These are phyloP conservation scores for Pseudopipra pipra DNA, from an alignment of 2,113 vertebrate genomes.

Conservation along the genomic window DNA sequence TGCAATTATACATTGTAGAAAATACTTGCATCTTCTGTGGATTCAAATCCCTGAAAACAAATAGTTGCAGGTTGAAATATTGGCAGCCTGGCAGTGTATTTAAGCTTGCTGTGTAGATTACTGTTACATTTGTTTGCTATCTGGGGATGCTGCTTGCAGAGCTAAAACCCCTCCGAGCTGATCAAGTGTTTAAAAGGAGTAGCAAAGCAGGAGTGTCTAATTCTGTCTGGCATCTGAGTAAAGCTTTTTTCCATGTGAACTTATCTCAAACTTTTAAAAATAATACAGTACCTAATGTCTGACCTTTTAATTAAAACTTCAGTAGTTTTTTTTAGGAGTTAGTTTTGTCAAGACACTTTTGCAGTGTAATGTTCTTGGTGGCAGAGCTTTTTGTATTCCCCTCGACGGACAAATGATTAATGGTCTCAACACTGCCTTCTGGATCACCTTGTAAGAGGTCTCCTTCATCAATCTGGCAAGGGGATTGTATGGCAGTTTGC, in stretches of 20 bases:
- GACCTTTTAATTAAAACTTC: slow-evolving; percentile 23
- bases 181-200: not conserved
- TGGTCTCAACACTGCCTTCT: slow-evolving; percentile 50
- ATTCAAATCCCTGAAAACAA: not conserved
- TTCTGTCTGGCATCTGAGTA: not conserved
- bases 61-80: not conserved
- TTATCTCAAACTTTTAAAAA: not conserved
- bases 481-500: slow-evolving; percentile 53
- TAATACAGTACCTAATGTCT: not conserved
- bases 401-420: slow-evolving; percentile 40
- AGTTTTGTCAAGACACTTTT: slow-evolving; percentile 8
- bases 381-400: slow-evolving; percentile 46
- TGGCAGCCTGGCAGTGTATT: slow-evolving; percentile 5
- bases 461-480: slow-evolving; percentile 63
- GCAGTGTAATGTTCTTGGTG: not conserved
- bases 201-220: not conserved
- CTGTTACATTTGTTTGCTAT: slow-evolving; percentile 7
- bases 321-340: not conserved
- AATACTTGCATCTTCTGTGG: not conserved
- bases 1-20: not conserved
- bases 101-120: slow-evolving; percentile 8
- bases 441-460: slow-evolving; percentile 62
- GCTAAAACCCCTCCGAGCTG: not conserved
- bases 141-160: slow-evolving; percentile 22
- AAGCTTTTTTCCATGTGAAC: not conserved